These are phyloP conservation scores for Cephus pulcher DNA, from an alignment of 2,888 invertebrate genomes.

Conservation along the genomic window DNA sequence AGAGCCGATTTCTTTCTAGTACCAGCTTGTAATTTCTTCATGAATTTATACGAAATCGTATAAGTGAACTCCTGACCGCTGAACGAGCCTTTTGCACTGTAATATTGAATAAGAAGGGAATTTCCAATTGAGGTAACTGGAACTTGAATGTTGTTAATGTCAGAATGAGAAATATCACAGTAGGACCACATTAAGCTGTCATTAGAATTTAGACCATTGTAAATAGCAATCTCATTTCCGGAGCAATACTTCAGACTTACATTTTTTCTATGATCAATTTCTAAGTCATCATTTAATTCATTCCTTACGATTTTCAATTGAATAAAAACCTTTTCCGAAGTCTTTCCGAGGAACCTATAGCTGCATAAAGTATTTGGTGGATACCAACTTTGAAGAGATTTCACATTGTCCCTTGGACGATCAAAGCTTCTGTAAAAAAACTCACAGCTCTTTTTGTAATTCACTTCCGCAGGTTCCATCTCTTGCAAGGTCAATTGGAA, in stretches of 20 bases:
- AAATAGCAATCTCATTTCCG: constrained; percentile 55
- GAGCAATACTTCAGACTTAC: constrained; percentile 43
- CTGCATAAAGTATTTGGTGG: constrained; percentile 35
- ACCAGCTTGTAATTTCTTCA: constrained; percentile 39
- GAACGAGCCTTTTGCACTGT: constrained; percentile 53
- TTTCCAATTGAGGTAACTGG: constrained; percentile 52
- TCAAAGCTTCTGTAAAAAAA: constrained; percentile 41
- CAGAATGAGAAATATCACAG: constrained; percentile 52
- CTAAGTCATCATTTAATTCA: constrained; percentile 29
- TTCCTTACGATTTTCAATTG: constrained; percentile 51
- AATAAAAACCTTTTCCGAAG: constrained; percentile 52
- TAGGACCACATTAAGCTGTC: constrained; percentile 53
- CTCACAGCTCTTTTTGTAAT: constrained; percentile 39
- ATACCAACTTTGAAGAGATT: constrained; percentile 53
- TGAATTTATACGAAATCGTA: constrained; percentile 52
- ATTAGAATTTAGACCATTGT: constrained; percentile 47
- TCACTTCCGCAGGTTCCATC: constrained; percentile 21
- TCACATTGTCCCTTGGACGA: constrained; percentile 32
- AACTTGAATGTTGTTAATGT: constrained; percentile 57
- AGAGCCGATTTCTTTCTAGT: constrained; percentile 37
- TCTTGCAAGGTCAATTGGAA: constrained; percentile 54
- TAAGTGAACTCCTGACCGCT: constrained; percentile 57
- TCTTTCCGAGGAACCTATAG: constrained; percentile 51
- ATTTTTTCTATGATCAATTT: constrained; percentile 31
- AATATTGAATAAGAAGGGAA: constrained; percentile 51